Percentiles rank a stretch among this genome's conserved stretches.
phyloP scores from a whole-genome alignment of 35 echinoderm and acorn worm species.

The Apostichopus californicus region DNA sequence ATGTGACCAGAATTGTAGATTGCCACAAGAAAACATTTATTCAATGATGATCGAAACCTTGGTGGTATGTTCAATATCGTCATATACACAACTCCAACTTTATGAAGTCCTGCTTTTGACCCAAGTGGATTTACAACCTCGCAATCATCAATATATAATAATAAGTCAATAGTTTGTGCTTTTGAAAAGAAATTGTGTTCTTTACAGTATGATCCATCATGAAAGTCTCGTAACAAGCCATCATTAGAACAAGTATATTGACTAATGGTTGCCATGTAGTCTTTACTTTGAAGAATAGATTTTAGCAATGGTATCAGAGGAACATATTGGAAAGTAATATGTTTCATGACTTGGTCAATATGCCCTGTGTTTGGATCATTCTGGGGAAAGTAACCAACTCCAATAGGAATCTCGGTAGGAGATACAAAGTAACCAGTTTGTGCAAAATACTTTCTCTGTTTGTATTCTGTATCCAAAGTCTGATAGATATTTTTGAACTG shows the following conservation, averaged over 20 bases:
- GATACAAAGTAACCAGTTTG: not conserved
- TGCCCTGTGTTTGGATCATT: conserved; percentile 14
- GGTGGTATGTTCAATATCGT: not conserved
- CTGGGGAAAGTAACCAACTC: not conserved
- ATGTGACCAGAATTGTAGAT: not conserved
- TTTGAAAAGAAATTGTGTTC: conserved; percentile 23
- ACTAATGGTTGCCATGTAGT: not conserved
- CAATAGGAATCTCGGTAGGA: not conserved
- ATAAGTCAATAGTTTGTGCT: conserved; percentile 22
- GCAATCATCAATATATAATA: conserved; percentile 71
- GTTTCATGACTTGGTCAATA: not conserved
- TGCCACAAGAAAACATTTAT: conserved; percentile 22
- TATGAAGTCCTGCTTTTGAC: conserved; percentile 12
- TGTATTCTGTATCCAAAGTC: not conserved
- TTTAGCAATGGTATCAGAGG: conserved; percentile 9
- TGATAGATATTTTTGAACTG: not conserved
- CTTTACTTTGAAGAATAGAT: not conserved
- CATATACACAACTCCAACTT: not conserved
- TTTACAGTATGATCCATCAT: not conserved
- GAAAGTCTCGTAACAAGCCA: conserved; percentile 45
- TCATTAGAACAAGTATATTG: not conserved
- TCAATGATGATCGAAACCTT: not conserved
- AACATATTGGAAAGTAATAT: conserved; percentile 26
- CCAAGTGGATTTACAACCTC: conserved; percentile 14
- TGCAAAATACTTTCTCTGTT: not conserved